Base-by-base conservation (phyloP, 2,888 invertebrate genomes). In the Diogma glabrata region DNA sequence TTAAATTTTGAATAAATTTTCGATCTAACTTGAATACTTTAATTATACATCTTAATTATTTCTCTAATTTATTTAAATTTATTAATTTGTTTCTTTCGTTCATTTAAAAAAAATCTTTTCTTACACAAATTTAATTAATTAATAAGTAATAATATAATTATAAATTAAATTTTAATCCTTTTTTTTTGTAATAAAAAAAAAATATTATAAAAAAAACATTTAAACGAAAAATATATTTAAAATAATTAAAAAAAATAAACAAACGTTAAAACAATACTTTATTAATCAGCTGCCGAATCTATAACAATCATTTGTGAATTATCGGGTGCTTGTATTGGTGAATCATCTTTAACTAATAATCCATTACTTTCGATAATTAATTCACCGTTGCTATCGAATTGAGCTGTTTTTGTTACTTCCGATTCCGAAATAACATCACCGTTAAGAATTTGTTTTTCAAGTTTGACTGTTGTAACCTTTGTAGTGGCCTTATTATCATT, bases 281-380 rank as follows among this genome's bases (percentile, higher is more conserved):
- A 24, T 46, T 46, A 52, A 52, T 52, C 52, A 38, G 52, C 47
- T 49, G 52, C 45, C 17, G 46, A 49, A 52, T 52, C 52, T 26
- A 52, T 52, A 38, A 52, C 45, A 7, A 48, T 48, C 30, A 48
- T 48, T 48, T 48, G 48, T 33, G 48, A 30, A 48, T 48, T 48
- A 48, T 48, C 48, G 24, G 28, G 9, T 26, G 24, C 17, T 33
- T 22, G 38, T 17, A 40, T 12, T 20, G 30, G n/a, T 40, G 23
- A n/a, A 26, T 40, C 26, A 16, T 26, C 17, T 24, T 49, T 17
- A n/a, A 40, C 17, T 3, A 23, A 9, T 19, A 7, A 17, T 33
- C 24, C 43, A 48, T 48, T 24, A 36, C 24, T 45, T 14, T 49
- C 20, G 10, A 43, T 43, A 22, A 43, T 43, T 43, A 43, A n/a